These are phyloP conservation scores for Glyptemys insculpta DNA, from an alignment of 2,797 vertebrate species.

Conservation along the genomic window DNA sequence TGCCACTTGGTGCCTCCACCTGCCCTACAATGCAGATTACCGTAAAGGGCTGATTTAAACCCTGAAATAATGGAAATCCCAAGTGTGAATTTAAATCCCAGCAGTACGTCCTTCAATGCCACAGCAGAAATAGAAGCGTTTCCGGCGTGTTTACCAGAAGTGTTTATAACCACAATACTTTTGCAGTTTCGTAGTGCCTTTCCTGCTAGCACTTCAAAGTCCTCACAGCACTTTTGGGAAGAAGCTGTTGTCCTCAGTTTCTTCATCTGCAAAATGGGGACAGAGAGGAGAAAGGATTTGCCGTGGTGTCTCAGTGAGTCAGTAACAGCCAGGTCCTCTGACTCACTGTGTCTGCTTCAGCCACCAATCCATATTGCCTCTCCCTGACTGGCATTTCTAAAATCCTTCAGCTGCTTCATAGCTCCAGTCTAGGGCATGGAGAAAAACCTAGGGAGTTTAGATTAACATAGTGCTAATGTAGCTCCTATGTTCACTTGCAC, in stretches of 20 bases:
- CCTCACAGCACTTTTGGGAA: not conserved
- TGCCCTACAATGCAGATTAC: not conserved
- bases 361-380: not conserved
- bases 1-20: not conserved
- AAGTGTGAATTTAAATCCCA: not conserved
- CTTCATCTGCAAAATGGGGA: not conserved
- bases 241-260: not conserved
- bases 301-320: not conserved
- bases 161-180: not conserved
- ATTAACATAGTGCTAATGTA: not conserved
- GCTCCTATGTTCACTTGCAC: not conserved
- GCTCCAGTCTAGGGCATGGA: not conserved
- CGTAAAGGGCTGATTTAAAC: not conserved
- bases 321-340: not conserved
- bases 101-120: not conserved
- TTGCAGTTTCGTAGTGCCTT: conserved; percentile 47
- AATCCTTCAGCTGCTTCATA: not conserved
- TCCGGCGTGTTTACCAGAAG: not conserved
- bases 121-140: not conserved
- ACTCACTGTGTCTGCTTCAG: not conserved
- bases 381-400: not conserved
- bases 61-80: not conserved
- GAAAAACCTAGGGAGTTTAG: not conserved
- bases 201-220: not conserved
- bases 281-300: not conserved